phyloP scores from a whole-genome alignment of 2,888 invertebrate species.

The Erebia ligea region DNA sequence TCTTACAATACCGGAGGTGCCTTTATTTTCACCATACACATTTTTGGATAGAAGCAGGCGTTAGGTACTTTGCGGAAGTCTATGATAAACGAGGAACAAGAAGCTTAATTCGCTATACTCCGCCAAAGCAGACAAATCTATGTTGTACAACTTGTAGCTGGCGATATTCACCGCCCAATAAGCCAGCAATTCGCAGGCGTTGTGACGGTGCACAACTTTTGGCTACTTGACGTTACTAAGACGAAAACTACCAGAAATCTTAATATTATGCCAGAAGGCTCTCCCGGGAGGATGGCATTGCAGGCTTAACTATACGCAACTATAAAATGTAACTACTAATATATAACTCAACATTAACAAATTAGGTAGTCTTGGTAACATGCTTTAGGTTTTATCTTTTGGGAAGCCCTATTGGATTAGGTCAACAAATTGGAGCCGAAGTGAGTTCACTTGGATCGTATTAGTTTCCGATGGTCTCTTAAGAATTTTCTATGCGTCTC shows the following conservation, averaged over 20 bases:
- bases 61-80: no score
- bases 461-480: background rate
- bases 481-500: background rate
- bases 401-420: background rate
- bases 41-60: no score
- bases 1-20: no score
- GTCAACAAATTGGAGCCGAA: background rate
- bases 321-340: background rate
- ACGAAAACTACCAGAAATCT: background rate
- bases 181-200: background rate
- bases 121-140: no score
- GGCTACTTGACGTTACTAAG: background rate
- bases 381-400: background rate
- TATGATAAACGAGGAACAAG: no score
- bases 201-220: background rate
- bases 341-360: background rate
- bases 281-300: background rate
- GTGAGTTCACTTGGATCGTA: background rate
- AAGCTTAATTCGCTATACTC: no score
- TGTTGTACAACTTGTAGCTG: no score
- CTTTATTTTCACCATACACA: no score
- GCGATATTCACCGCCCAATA: background rate
- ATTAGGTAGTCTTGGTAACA: background rate
- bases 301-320: background rate
- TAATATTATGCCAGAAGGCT: background rate